Percentiles rank a stretch among this genome's conserved stretches.
These are phyloP conservation scores for Acromyrmex heyeri DNA, from an alignment of 1,140 invertebrate species.

Conservation along the genomic window DNA sequence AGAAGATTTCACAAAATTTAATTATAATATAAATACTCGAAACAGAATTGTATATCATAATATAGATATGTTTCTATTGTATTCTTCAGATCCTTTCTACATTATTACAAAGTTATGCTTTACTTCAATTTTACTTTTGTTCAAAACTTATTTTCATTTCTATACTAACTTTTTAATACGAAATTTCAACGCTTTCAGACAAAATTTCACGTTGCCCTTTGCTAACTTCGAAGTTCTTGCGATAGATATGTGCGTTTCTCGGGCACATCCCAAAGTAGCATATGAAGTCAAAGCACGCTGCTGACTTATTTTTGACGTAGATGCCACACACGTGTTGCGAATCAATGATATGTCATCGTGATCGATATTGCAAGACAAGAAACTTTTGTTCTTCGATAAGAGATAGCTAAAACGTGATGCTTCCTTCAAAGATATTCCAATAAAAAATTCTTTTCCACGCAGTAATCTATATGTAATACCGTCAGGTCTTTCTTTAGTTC, in stretches of 20 bases:
- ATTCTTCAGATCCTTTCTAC: not conserved
- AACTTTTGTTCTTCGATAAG: constrained; percentile 42
- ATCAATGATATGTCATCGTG: constrained; percentile 43
- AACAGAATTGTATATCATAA: not conserved
- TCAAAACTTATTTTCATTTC: constrained; percentile 7
- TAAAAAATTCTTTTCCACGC: constrained; percentile 50
- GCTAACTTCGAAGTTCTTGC: constrained; percentile 9
- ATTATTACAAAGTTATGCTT: not conserved
- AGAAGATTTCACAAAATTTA: not conserved
- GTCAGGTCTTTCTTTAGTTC: not conserved
- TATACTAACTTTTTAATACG: constrained; percentile 6
- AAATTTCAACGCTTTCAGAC: not conserved
- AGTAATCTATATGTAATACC: constrained; percentile 42
- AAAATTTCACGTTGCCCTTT: not conserved
- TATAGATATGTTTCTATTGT: not conserved
- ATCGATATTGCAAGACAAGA: constrained; percentile 32
- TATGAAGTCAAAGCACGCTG: constrained; percentile 3
- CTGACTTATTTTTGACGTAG: constrained; percentile 36
- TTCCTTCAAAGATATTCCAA: constrained; percentile 29
- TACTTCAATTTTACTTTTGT: not conserved
- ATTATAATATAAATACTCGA: not conserved
- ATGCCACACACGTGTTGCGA: constrained; percentile 26
- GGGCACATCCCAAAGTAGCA: not conserved
- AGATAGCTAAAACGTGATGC: constrained; percentile 32
- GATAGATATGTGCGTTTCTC: constrained; percentile 13